Conservation (phyloP, 2,797 vertebrate genomes). For the Loris lydekkerianus region DNA sequence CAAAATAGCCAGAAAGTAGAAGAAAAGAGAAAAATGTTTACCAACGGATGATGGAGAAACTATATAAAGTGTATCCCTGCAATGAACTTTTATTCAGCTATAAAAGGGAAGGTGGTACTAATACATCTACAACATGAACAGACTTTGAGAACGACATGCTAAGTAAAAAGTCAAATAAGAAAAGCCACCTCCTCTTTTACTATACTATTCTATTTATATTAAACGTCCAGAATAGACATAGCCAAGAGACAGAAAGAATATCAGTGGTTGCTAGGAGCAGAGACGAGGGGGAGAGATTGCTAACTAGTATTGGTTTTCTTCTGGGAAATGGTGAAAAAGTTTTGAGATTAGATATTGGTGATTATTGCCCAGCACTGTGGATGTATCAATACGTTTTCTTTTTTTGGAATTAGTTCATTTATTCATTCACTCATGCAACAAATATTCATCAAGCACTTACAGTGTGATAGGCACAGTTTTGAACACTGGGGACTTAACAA, state of each 20-base stretch:
- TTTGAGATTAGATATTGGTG: neutral
- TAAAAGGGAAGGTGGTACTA: neutral
- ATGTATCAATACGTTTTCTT: neutral
- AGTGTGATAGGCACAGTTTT: neutral
- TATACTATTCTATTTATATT: neutral
- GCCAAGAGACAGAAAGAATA: neutral
- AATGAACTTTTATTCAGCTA: neutral
- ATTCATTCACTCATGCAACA: neutral
- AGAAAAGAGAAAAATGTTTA: neutral
- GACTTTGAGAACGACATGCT: neutral
- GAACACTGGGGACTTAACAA: neutral
- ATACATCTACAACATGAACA: neutral
- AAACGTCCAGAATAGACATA: neutral
- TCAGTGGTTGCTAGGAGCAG: neutral
- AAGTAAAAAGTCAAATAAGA: neutral
- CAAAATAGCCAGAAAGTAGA: neutral
- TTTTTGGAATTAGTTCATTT: neutral
- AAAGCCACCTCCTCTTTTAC: neutral
- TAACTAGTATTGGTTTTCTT: neutral
- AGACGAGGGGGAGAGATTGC: neutral
- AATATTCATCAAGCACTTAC: neutral
- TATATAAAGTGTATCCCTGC: neutral
- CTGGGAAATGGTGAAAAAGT: neutral
- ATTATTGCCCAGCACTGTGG: neutral
- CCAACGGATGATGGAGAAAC: neutral